Percentiles rank a stretch among this genome's conserved stretches.
Conservation (phyloP, 2,113 vertebrate genomes). For the Mus musculus region GRCm39 chr12:66031001-66031500, state of each 20-base stretch:
- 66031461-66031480: neutral
- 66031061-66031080: neutral
- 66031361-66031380: neutral
- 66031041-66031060: neutral
- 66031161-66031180: neutral
- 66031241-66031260: neutral
- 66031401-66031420: neutral
- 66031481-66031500: neutral
- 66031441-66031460: neutral
- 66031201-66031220: neutral
- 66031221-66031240: neutral
- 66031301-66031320: neutral
- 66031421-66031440: fast-evolving
- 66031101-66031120: neutral
- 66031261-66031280: neutral
- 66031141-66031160: neutral
- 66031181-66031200: too few species aligned
- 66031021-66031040: neutral
- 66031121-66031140: neutral
- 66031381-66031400: neutral
- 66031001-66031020: neutral
- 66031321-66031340: neutral
- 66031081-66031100: neutral
- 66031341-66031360: neutral
- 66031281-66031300: neutral